A percentile compares a stretch with the other conserved stretches of the same genome.
Conservation (phyloP, 2,113 vertebrate genomes). For the Dasyprocta punctata region DNA sequence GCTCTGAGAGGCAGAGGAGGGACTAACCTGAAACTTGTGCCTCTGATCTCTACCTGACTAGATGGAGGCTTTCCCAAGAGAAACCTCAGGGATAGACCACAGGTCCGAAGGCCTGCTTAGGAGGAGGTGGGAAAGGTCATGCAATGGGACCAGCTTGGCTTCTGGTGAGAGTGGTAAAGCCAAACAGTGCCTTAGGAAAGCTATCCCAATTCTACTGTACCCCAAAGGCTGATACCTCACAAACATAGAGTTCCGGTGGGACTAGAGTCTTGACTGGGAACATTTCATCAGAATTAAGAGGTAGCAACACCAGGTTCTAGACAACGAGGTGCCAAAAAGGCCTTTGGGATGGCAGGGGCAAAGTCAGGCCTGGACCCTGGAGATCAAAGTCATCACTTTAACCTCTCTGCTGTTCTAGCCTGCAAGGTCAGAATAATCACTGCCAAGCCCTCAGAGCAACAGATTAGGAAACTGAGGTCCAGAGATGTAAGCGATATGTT, state of each 20-base stretch:
- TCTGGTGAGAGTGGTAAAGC: neutral
- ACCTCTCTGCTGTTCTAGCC: neutral
- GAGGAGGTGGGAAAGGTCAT: neutral
- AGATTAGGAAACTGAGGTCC: conserved; percentile 28
- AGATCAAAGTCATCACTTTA: conserved; percentile 1
- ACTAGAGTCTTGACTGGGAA: neutral
- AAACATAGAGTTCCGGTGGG: neutral
- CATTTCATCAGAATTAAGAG: conserved; percentile 47
- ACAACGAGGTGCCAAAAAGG: conserved; percentile 17
- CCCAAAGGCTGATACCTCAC: neutral
- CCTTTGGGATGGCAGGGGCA: conserved; percentile 8
- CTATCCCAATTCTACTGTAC: neutral
- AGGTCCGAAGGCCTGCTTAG: neutral
- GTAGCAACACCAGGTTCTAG: neutral
- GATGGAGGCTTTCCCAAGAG: neutral
- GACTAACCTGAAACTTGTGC: neutral
- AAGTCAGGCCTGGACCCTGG: neutral
- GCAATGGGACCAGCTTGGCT: neutral
- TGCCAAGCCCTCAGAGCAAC: neutral
- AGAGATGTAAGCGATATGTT: neutral
- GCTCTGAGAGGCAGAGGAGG: neutral
- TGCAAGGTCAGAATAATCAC: neutral
- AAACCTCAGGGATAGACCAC: neutral
- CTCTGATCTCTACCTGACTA: neutral
- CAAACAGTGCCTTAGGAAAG: neutral